These are phyloP conservation scores for Neuroscelio doddi DNA, from an alignment of 2,888 invertebrate genomes.

Conservation along the genomic window DNA sequence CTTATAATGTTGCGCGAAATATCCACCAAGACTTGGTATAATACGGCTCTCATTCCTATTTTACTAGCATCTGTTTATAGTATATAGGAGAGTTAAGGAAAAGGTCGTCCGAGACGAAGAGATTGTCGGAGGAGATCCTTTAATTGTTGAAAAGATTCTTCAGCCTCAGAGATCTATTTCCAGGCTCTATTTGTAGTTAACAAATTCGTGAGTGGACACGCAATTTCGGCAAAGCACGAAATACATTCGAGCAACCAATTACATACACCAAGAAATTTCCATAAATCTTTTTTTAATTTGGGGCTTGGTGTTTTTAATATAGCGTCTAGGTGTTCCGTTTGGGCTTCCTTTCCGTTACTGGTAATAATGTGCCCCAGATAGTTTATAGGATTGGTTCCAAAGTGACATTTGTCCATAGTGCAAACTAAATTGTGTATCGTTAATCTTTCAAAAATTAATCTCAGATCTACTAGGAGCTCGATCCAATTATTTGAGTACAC, in stretches of 20 bases:
- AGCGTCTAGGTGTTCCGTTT: too few relatives aligned
- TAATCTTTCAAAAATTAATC: constrained; percentile 41
- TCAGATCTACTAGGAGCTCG: constrained; percentile 46
- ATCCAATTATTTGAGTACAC: constrained; percentile 41
- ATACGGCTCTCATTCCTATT: too few relatives aligned
- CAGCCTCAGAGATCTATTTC: too few relatives aligned
- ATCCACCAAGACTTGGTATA: too few relatives aligned
- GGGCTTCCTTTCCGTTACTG: constrained; percentile 11
- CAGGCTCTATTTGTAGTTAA: constrained; percentile 7
- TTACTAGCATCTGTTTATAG: too few relatives aligned
- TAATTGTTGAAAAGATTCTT: too few relatives aligned
- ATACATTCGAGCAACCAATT: constrained; percentile 16
- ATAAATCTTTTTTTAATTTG: neutral
- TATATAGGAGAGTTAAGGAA: too few relatives aligned
- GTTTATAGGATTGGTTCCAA: too few relatives aligned
- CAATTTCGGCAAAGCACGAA: neutral
- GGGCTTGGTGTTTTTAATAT: too few relatives aligned
- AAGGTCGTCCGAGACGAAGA: too few relatives aligned
- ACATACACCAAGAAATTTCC: constrained; percentile 15
- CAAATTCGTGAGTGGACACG: constrained; percentile 7
- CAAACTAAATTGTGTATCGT: constrained; percentile 42
- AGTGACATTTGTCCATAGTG: constrained; percentile 22
- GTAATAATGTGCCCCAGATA: constrained; percentile 36
- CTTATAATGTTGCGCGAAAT: too few relatives aligned
- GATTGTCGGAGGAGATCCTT: too few relatives aligned